Conservation (phyloP, 1,140 invertebrate genomes). For the Drosophila novamexicana region DNA sequence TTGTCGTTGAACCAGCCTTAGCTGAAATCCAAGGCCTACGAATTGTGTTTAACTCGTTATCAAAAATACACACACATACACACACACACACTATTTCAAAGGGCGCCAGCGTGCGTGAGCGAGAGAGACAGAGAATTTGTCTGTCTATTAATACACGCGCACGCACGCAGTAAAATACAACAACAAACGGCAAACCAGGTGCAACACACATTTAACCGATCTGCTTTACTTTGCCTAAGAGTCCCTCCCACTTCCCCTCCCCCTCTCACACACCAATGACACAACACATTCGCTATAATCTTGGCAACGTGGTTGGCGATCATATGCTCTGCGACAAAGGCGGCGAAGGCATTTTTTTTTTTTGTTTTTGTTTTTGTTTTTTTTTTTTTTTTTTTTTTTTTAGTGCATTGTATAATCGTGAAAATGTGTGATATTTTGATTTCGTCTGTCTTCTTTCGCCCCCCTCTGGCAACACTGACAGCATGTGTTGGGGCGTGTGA, state of each 20-base stretch:
- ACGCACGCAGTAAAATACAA: slow-evolving; percentile 10
- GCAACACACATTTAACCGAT: slow-evolving; percentile 21
- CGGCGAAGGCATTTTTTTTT: slow-evolving; percentile 33
- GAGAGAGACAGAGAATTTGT: slow-evolving; percentile 13
- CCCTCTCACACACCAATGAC: not conserved
- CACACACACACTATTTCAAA: slow-evolving; percentile 18
- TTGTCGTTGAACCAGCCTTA: slow-evolving; percentile 18
- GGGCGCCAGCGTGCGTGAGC: slow-evolving; percentile 15
- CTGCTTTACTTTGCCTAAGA: slow-evolving; percentile 7
- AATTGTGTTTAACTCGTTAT: slow-evolving; percentile 38
- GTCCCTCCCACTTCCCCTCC: not conserved
- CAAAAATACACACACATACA: slow-evolving; percentile 31
- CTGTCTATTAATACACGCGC: slow-evolving; percentile 30
- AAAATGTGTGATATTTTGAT: slow-evolving; percentile 44
- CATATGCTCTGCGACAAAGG: slow-evolving; percentile 56
- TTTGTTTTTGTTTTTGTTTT: slow-evolving; percentile 32
- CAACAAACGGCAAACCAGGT: slow-evolving; percentile 29
- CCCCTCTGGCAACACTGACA: not conserved
- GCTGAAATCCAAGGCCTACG: slow-evolving; percentile 32
- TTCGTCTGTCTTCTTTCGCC: slow-evolving; percentile 9
- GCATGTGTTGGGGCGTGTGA: not conserved
- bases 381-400: slow-evolving; percentile 33
- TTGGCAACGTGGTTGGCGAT: slow-evolving; percentile 78
- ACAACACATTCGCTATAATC: slow-evolving; percentile 58
- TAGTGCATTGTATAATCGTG: slow-evolving; percentile 49